Evolutionary conservation across 2,113 vertebrate genomes (phyloP).

Genomic region (Apaloderma vittatum): DNA sequence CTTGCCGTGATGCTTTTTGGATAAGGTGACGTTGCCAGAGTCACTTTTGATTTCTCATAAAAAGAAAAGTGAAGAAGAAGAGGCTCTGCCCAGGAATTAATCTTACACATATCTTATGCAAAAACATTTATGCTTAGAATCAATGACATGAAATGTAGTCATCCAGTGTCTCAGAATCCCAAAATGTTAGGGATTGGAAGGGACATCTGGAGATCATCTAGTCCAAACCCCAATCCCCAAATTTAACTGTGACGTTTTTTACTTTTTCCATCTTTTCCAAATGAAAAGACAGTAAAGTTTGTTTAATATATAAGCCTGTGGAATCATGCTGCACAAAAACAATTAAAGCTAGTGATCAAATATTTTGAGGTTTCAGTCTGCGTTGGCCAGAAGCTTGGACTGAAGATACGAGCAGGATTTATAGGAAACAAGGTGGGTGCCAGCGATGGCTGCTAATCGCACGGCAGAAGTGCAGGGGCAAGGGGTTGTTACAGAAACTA

Average conservation of each 20-base stretch:
- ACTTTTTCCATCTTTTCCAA: not conserved
- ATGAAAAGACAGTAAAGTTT: not conserved
- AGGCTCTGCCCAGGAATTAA: not conserved
- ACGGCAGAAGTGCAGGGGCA: not conserved
- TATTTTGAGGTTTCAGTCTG: not conserved
- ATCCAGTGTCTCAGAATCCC: not conserved
- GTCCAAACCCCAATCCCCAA: too few species aligned
- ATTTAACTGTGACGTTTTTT: not conserved
- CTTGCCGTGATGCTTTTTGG: not conserved
- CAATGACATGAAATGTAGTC: not conserved
- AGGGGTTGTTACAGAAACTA: not conserved
- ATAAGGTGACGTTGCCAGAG: not conserved
- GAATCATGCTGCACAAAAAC: not conserved
- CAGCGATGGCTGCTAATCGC: not conserved
- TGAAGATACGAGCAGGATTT: not conserved
- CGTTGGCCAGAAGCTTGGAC: not conserved
- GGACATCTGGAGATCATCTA: too few species aligned
- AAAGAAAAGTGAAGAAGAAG: not conserved
- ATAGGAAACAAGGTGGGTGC: not conserved
- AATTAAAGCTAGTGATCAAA: not conserved
- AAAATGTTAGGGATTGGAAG: too few species aligned
- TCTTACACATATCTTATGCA: not conserved
- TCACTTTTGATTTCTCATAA: not conserved
- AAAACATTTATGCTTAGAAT: not conserved
- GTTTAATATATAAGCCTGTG: not conserved